Evolutionary conservation across 2,797 vertebrate genomes (phyloP), one percentile per base, ranked within the genome.

Genomic region (Oreochromis grahami): DNA sequence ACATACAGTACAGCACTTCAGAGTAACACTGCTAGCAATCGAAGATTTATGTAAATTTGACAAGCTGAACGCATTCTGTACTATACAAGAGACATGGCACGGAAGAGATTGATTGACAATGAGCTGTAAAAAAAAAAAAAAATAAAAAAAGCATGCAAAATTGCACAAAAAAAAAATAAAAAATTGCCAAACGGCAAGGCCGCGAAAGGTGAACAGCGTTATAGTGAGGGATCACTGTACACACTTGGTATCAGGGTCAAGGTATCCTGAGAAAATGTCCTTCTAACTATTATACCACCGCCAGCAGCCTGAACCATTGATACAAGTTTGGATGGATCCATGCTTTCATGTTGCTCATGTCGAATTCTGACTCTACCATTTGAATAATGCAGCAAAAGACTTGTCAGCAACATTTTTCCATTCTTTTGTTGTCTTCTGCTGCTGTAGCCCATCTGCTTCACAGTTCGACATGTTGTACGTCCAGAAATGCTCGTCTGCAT

Each of bases 211-310:
- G 29, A 58, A 58, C 55, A 19, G 55, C 19, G 55, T 6, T 58
- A 58, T 58, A 58, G 8, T 58, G 55, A 58, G 55, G 15, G 55
- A 58, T 58, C 55, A 32, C 8, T 58, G 55, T 58, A 58, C 55
- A 58, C 29, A 32, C 13, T 70, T 10, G 0, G 65, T 45, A 26
- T 70, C 8, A 0, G 13, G 65, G 38, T 43, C 21, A 6, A 17
- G 6, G 9, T 68, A 10, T 58, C 8, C 56, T 0, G 1, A 68
- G 63, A 68, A 24, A 41, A 68, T 41, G 41, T 24, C n/a, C 36
- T 41, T 21, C n/a, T 41, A 41, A 68, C 36, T n/a, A 24, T 68
- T 68, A 36, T n/a, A 60, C 10, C 36, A 41, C n/a, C 3, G 2
- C n/a, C 36, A 68, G 36, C 38, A 43, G n/a, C 63, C 5, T 43